phyloP scores from a whole-genome alignment of 2,888 invertebrate species.

The Orthosia incerta region DNA sequence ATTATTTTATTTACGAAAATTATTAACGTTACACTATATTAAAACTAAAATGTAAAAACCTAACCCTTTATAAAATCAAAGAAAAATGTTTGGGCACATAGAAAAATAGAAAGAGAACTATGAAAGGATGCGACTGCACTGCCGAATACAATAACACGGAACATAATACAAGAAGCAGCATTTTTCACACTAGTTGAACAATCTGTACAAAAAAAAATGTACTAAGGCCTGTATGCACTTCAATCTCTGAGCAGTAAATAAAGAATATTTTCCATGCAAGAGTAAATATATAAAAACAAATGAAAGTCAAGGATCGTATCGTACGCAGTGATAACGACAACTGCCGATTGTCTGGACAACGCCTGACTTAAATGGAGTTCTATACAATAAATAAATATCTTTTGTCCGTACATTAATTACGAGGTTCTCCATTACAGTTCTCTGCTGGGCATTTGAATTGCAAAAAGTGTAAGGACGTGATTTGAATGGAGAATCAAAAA shows the following conservation, averaged over 20 bases:
- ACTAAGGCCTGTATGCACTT: conserved; percentile 1
- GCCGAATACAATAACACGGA: conserved; percentile 64
- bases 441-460: conserved; percentile 45
- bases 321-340: conserved; percentile 39
- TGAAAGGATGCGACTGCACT: conserved; percentile 63
- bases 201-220: not conserved
- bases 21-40: not conserved
- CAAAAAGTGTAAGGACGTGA: conserved; percentile 38
- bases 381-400: conserved; percentile 30
- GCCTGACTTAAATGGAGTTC: conserved; percentile 15
- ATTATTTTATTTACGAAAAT: not conserved
- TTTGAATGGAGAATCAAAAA: conserved; percentile 19
- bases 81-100: conserved; percentile 70
- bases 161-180: conserved; percentile 60
- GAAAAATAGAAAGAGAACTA: conserved; percentile 69
- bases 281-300: conserved; percentile 47
- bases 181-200: conserved; percentile 10
- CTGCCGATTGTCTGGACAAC: conserved; percentile 29
- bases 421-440: conserved; percentile 11
- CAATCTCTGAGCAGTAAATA: conserved; percentile 31
- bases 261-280: conserved; percentile 20
- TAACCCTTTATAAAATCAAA: conserved; percentile 45
- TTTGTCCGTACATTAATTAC: conserved; percentile 33
- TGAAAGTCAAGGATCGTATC: conserved; percentile 41
- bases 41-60: not conserved